Evolutionary conservation across 2,113 vertebrate genomes (phyloP).

Genomic region (Athene cunicularia): DNA sequence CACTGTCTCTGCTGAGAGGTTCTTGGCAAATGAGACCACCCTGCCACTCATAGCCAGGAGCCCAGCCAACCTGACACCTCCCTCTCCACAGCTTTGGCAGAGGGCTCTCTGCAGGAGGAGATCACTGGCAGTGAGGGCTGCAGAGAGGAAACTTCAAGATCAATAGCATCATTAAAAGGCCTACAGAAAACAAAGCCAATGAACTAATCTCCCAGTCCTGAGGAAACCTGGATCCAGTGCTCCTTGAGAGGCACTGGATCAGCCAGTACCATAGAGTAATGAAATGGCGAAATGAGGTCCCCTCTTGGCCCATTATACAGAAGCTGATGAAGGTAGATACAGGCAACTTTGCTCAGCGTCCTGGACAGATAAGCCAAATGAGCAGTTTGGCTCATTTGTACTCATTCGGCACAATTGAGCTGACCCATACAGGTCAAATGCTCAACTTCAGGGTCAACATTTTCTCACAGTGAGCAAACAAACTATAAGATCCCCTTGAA

Average conservation of each 20-base stretch:
- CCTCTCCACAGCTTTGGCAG: background rate
- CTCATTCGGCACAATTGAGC: background rate
- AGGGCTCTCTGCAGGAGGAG: background rate
- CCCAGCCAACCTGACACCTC: background rate
- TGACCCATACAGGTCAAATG: background rate
- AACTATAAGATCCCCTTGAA: background rate
- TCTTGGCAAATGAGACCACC: background rate
- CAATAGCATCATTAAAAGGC: background rate
- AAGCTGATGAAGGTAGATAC: background rate
- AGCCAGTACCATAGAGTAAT: background rate
- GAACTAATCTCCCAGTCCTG: background rate
- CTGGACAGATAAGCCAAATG: background rate
- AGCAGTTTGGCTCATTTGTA: background rate
- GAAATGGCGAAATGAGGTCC: background rate
- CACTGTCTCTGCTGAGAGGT: background rate
- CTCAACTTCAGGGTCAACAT: background rate
- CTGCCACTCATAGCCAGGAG: conserved; percentile 10
- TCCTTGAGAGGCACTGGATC: background rate
- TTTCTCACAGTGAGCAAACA: background rate
- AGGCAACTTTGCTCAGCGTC: background rate
- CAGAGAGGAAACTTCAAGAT: background rate
- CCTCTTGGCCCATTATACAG: background rate
- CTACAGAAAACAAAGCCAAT: background rate
- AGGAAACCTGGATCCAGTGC: background rate
- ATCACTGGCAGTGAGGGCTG: background rate